phyloP scores from a whole-genome alignment of 2,797 vertebrate species.

The Streptopelia turtur region DNA sequence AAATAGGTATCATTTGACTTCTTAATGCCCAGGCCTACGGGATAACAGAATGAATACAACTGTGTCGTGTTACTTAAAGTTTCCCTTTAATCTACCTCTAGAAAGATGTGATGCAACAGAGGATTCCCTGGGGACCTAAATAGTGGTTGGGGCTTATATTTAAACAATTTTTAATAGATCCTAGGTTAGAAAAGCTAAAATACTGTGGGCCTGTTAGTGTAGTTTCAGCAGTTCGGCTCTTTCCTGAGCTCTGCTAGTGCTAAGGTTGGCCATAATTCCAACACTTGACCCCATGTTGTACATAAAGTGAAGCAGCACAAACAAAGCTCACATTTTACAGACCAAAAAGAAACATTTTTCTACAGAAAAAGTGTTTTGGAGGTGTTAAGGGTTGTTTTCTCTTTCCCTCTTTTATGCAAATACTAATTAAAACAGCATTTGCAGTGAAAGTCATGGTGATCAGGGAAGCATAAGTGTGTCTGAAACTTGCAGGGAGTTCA shows the following conservation, averaged over 20 bases:
- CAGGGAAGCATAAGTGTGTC: background rate
- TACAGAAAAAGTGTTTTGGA: background rate
- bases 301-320: background rate
- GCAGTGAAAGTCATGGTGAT: background rate
- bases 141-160: background rate
- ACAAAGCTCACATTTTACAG: background rate
- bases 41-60: constrained; percentile 27
- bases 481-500: background rate
- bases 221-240: background rate
- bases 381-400: background rate
- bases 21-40: constrained; percentile 37
- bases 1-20: constrained; percentile 4
- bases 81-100: constrained; percentile 4
- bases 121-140: constrained; percentile 7
- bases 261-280: background rate
- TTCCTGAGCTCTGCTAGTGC: background rate
- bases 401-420: background rate
- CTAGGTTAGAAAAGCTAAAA: background rate
- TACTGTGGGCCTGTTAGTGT: background rate
- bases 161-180: background rate
- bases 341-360: background rate
- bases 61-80: background rate
- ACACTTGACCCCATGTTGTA: background rate
- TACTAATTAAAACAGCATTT: background rate
- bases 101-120: background rate